phyloP scores from a whole-genome alignment of 1,140 invertebrate species.

The Sinonovacula constricta region DNA sequence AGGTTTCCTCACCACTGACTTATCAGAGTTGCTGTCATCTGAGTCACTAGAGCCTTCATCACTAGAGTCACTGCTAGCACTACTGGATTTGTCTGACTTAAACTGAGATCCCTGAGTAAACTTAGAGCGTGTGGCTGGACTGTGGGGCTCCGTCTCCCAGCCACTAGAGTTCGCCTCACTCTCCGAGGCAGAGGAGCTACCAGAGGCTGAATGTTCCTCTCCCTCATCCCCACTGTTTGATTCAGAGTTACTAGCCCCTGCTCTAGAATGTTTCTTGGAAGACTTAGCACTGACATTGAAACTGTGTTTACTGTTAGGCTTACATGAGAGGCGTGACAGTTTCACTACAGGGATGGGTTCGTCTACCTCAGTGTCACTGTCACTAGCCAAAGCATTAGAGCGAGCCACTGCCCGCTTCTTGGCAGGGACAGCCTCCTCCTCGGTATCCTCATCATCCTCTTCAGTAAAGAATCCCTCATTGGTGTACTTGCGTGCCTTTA shows the following conservation, averaged over 20 bases:
- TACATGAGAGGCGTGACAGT: background rate
- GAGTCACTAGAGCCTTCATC: no score
- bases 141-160: slow-evolving; percentile 21
- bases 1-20: slow-evolving; percentile 23
- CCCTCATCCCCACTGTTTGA: slow-evolving; percentile 25
- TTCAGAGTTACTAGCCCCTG: slow-evolving; percentile 1
- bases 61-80: slow-evolving; percentile 34
- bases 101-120: slow-evolving; percentile 22
- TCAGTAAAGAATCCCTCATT: slow-evolving; percentile 58
- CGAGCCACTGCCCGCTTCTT: background rate
- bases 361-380: slow-evolving; percentile 49
- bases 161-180: background rate
- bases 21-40: slow-evolving; percentile 38
- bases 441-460: slow-evolving; percentile 37
- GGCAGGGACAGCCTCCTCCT: background rate
- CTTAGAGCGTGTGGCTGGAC: slow-evolving; percentile 14
- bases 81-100: slow-evolving; percentile 1
- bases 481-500: slow-evolving; percentile 57
- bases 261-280: background rate
- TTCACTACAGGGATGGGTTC: background rate
- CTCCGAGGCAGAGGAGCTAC: slow-evolving; percentile 33
- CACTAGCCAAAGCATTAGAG: background rate
- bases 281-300: background rate
- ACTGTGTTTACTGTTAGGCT: no score
- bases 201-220: slow-evolving; percentile 20